Conservation (phyloP, 2,888 invertebrate species). For the Osmoderma eremita region DNA sequence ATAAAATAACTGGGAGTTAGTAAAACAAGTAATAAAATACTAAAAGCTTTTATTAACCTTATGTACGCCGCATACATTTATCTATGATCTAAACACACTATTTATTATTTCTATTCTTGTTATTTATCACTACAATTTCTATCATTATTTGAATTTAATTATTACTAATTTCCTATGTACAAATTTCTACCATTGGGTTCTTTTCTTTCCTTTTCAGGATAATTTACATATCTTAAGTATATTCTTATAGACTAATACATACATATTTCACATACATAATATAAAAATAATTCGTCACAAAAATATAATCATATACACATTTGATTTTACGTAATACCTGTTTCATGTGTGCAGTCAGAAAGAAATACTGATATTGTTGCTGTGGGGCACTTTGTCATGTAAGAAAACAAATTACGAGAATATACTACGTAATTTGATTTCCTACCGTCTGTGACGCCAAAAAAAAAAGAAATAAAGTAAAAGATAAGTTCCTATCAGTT, state of each 20-base stretch:
- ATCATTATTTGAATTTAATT: neutral
- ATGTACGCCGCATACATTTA: neutral
- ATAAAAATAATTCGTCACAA: conserved; percentile 37
- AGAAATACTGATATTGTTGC: conserved; percentile 9
- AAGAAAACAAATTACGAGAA: too few species aligned
- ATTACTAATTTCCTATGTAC: conserved; percentile 16
- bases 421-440: too few species aligned
- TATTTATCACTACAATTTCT: conserved; percentile 1
- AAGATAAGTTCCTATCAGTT: too few species aligned
- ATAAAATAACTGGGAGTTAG: too few species aligned
- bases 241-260: conserved; percentile 5
- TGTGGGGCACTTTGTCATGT: too few species aligned
- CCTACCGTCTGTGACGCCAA: too few species aligned
- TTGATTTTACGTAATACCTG: conserved; percentile 13
- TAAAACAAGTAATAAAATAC: conserved; percentile 1
- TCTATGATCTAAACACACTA: conserved; percentile 15
- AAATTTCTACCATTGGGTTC: conserved; percentile 37
- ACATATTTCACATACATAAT: conserved; percentile 19
- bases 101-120: conserved; percentile 12
- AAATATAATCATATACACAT: conserved; percentile 34
- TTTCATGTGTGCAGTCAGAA: conserved; percentile 17
- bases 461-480: too few species aligned
- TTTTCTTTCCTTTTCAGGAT: conserved; percentile 6
- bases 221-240: conserved; percentile 2
- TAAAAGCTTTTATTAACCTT: conserved; percentile 26